Evolutionary conservation across 2,113 vertebrate species (phyloP), one percentile per base, ranked within the genome.

Genomic region (Protobothrops flavoviridis): DNA sequence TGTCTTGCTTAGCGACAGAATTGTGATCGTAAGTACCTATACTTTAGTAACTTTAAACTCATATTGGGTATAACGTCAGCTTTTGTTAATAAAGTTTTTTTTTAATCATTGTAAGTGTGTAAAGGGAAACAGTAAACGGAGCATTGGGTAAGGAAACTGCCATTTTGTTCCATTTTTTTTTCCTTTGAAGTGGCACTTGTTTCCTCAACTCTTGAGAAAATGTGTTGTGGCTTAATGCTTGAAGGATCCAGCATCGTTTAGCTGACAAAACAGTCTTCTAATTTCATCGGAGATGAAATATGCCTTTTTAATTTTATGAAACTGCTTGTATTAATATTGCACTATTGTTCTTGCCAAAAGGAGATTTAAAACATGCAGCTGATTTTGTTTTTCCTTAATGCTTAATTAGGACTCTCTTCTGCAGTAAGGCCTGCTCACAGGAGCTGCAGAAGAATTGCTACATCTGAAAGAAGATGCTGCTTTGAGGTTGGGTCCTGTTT

Each of bases 351-450:
- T 97, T 97, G 96, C 96, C 95, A 95, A 90, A 95, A 88, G 92
- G 95, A 97, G 52, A 85, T 95, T 97, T 96, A 96, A 96, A 97
- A 96, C 90, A 59, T 90, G 91, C 93, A 93, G 29, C 97, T 96
- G 87, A 95, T 96, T 93, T 95, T 95, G 94, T 97, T 93, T 95
- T 96, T 96, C 95, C 87, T 94, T 95, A 96, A 93, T 90, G 95
- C 96, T 97, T 97, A 95, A 95, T 96, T 97, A 97, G 96, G 94
- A 87, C 92, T 96, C 93, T 88, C 45, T 90, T 94, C 94, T 96
- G 94, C 93, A 92, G 92, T 96, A 91, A 91, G 74, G 86, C 69
- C 95, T 93, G 96, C 87, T 93, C 91, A 87, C n/a, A 95, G 91
- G 91, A 93, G 86, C 48, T 20, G 90, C 50, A 50, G 85, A 95